These are phyloP conservation scores for Enteromius fasciolatus DNA, from an alignment of 2,797 vertebrate species.

Conservation along the genomic window DNA sequence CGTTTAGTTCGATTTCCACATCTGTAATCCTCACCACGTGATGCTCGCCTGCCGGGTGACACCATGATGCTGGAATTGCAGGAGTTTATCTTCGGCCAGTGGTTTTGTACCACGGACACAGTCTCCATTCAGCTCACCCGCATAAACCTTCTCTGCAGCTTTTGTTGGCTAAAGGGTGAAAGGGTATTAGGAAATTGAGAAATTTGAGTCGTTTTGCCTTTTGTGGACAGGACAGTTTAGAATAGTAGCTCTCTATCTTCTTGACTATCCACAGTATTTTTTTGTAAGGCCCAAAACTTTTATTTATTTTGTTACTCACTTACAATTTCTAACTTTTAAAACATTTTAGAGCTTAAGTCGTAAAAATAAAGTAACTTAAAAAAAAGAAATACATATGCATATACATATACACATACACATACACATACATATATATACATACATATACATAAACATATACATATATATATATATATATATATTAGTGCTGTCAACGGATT, in stretches of 20 bases:
- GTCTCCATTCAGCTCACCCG: neutral
- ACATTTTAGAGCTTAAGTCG: neutral
- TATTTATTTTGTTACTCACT: neutral
- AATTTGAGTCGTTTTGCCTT: slow-evolving; percentile 1
- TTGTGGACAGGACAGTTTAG: neutral
- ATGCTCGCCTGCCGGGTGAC: slow-evolving; percentile 34
- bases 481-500: too few species aligned
- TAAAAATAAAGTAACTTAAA: too few species aligned
- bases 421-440: too few species aligned
- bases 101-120: slow-evolving; percentile 24
- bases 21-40: slow-evolving; percentile 53
- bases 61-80: slow-evolving; percentile 41
- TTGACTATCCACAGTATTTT: neutral
- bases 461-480: too few species aligned
- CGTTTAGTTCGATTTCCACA: slow-evolving; percentile 56
- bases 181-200: slow-evolving; percentile 15
- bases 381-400: too few species aligned
- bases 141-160: slow-evolving; percentile 9
- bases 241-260: neutral
- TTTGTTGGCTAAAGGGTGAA: slow-evolving; percentile 12
- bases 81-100: slow-evolving; percentile 35
- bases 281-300: neutral
- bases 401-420: too few species aligned
- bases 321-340: neutral
- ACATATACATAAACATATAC: too few species aligned